Conservation (phyloP, 2,888 invertebrate species). For the Rhagophthalmus giganteus region DNA sequence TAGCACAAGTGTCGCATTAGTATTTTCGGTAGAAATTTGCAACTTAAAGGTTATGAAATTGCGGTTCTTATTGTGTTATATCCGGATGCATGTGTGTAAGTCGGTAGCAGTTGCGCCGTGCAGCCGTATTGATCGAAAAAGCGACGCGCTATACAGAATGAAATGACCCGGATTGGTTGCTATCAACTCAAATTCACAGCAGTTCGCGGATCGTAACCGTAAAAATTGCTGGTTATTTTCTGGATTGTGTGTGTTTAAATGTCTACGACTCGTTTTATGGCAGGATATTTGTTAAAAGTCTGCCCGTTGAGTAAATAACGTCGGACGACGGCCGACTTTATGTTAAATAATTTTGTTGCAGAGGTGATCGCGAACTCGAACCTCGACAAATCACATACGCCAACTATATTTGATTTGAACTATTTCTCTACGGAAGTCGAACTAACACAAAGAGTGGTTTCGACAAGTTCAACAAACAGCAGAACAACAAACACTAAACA, state of each 20-base stretch:
- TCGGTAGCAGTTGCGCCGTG: slow-evolving; percentile 31
- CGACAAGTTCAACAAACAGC: slow-evolving; percentile 44
- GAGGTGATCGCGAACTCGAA: slow-evolving; percentile 14
- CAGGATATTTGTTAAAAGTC: slow-evolving; percentile 34
- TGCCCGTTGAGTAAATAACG: no score
- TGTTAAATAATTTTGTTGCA: no score
- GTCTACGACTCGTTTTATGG: slow-evolving; percentile 36
- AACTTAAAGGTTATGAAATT: no score
- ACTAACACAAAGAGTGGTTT: slow-evolving; percentile 35
- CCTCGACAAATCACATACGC: slow-evolving; percentile 7
- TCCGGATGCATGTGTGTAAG: slow-evolving; percentile 30
- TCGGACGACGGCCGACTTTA: no score
- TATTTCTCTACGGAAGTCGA: slow-evolving; percentile 27
- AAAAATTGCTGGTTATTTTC: slow-evolving; percentile 51
- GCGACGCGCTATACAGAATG: slow-evolving; percentile 41
- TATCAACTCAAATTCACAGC: slow-evolving; percentile 49
- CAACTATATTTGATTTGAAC: slow-evolving; percentile 32
- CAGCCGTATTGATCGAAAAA: slow-evolving; percentile 38
- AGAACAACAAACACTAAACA: slow-evolving; percentile 51
- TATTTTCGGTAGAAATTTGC: slow-evolving; percentile 9
- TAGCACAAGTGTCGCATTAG: slow-evolving; percentile 9
- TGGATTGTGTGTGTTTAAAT: slow-evolving; percentile 45
- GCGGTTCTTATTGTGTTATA: slow-evolving; percentile 27
- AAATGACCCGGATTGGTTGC: slow-evolving; percentile 51
- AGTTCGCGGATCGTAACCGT: slow-evolving; percentile 51